A percentile compares a stretch with the other conserved stretches of the same genome.
Evolutionary conservation across 2,888 invertebrate genomes (phyloP).

Genomic region (Epinotia bilunana): DNA sequence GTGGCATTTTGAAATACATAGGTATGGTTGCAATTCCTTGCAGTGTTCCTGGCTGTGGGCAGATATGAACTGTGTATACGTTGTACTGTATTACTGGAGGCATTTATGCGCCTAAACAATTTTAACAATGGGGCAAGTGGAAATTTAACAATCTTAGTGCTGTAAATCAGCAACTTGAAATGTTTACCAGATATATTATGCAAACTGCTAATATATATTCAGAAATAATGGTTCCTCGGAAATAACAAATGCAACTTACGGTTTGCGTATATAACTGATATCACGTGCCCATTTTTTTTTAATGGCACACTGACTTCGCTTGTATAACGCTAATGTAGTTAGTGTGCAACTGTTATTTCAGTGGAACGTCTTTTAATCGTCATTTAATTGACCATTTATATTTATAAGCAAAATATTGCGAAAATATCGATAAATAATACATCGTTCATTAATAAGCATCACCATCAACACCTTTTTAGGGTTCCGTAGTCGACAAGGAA

Average conservation of each 20-base stretch:
- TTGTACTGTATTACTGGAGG: not conserved
- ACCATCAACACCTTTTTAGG: too few species aligned
- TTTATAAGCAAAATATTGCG: not conserved
- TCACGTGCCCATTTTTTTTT: not conserved
- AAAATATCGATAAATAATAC: not conserved
- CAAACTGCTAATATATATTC: too few species aligned
- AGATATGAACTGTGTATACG: slow-evolving; percentile 14
- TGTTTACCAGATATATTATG: not conserved
- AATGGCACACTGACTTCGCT: slow-evolving; percentile 1
- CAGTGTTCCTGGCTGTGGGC: slow-evolving; percentile 29
- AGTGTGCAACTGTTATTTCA: not conserved
- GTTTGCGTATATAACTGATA: not conserved
- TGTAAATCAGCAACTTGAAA: not conserved
- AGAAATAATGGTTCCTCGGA: not conserved
- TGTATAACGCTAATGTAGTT: not conserved
- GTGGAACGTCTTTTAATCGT: not conserved
- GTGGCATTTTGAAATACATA: slow-evolving; percentile 50
- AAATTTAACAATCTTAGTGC: slow-evolving; percentile 40
- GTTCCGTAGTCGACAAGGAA: too few species aligned
- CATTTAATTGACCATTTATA: not conserved
- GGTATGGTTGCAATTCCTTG: slow-evolving; percentile 13
- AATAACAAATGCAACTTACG: not conserved
- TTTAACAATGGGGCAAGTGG: slow-evolving; percentile 46
- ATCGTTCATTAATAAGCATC: too few species aligned
- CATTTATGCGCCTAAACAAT: not conserved